Evolutionary conservation across 2,888 invertebrate species (phyloP).

Genomic region (Julus scandinavius): DNA sequence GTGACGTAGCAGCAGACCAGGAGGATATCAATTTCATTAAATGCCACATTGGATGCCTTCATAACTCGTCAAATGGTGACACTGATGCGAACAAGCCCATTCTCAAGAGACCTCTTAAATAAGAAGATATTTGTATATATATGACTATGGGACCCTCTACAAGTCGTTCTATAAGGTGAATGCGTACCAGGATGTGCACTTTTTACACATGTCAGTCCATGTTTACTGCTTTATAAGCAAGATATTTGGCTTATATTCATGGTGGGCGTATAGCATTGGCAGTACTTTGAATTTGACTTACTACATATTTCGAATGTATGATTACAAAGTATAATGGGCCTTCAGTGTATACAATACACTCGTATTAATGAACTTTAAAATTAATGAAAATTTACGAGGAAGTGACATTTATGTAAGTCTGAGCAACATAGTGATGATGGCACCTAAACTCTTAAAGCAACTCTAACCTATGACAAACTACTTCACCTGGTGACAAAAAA

Average conservation of each 20-base stretch:
- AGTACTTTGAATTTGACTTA: not conserved
- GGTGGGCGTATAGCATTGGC: not conserved
- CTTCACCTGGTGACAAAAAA: too few species aligned
- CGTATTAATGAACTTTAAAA: not conserved
- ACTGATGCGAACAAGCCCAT: conserved; percentile 27
- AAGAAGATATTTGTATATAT: conserved; percentile 5
- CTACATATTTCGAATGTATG: not conserved
- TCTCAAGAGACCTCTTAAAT: conserved; percentile 20
- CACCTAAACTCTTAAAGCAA: too few species aligned
- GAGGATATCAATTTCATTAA: conserved; percentile 27
- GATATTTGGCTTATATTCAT: conserved; percentile 2
- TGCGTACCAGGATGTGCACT: not conserved
- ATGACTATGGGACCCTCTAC: not conserved
- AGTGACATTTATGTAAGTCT: too few species aligned
- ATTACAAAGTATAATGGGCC: not conserved
- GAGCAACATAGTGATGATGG: too few species aligned
- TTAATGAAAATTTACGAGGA: not conserved
- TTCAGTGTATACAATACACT: too few species aligned
- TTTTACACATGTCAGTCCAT: conserved; percentile 7
- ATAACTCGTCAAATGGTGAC: conserved; percentile 23
- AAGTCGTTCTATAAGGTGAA: not conserved
- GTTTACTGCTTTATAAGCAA: conserved; percentile 12
- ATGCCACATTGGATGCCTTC: conserved; percentile 33
- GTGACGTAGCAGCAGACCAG: conserved; percentile 13
- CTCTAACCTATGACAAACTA: too few species aligned